These are phyloP conservation scores for Cyprinus carpio DNA, from an alignment of 2,113 vertebrate genomes.

Conservation along the genomic window DNA sequence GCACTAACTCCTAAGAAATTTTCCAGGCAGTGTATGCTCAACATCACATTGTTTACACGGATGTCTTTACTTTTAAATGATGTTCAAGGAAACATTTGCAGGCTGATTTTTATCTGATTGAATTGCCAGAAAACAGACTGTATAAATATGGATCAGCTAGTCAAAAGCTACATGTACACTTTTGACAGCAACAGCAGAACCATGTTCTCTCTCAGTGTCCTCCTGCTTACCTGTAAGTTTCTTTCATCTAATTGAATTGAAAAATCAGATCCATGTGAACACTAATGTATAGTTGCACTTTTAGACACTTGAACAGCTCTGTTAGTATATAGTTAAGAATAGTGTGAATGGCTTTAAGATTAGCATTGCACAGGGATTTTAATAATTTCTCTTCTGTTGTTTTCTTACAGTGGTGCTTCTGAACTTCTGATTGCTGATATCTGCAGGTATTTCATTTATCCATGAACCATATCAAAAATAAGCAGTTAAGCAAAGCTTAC, in stretches of 20 bases:
- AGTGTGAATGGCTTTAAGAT: background rate
- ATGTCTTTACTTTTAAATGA: background rate
- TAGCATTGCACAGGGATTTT: background rate
- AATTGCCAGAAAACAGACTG: background rate
- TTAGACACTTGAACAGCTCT: background rate
- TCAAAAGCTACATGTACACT: background rate
- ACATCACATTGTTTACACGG: too few relatives aligned
- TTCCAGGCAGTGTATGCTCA: too few relatives aligned
- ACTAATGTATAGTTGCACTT: background rate
- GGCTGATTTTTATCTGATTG: background rate
- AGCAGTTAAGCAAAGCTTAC: background rate
- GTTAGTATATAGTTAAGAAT: background rate
- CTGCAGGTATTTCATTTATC: background rate
- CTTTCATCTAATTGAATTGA: background rate
- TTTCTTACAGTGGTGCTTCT: background rate
- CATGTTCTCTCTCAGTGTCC: constrained; percentile 14
- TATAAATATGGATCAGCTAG: background rate
- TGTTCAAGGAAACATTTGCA: background rate
- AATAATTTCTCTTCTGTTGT: background rate
- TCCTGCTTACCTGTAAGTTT: constrained; percentile 38
- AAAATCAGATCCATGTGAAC: background rate
- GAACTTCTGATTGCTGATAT: constrained; percentile 10
- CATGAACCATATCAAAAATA: background rate
- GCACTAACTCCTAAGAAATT: too few relatives aligned
- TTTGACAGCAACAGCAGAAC: background rate